phyloP scores from a whole-genome alignment of 2,797 vertebrate genomes.

The Salmo trutta region DNA sequence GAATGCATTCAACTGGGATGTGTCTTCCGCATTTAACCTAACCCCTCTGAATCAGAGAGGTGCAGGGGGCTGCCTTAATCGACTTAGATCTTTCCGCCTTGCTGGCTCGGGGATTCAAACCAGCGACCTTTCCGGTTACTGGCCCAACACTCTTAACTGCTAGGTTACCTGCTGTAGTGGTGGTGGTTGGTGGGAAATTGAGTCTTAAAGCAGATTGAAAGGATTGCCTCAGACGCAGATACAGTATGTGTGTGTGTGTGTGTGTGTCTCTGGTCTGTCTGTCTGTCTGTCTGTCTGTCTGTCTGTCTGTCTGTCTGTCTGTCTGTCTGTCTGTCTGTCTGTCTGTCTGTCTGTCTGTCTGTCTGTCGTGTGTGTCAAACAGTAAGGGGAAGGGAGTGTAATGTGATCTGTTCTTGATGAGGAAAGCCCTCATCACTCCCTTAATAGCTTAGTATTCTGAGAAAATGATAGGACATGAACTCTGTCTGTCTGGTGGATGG shows the following conservation, averaged over 20 bases:
- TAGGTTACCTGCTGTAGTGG: neutral
- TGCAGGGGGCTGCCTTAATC: too few species aligned
- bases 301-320: too few species aligned
- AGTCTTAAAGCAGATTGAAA: neutral
- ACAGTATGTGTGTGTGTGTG: neutral
- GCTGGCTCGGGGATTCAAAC: too few species aligned
- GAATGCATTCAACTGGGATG: too few species aligned
- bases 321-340: neutral
- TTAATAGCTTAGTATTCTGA: neutral
- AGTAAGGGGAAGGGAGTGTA: neutral
- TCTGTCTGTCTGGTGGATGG: neutral
- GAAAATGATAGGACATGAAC: neutral
- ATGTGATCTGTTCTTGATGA: neutral
- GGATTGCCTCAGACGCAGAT: too few species aligned
- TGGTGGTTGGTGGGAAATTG: neutral
- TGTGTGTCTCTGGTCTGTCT: too few species aligned
- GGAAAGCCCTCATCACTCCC: neutral
- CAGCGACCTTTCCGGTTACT: too few species aligned
- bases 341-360: neutral
- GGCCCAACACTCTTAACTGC: too few species aligned
- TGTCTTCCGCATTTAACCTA: too few species aligned
- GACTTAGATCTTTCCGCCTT: too few species aligned
- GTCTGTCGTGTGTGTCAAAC: neutral
- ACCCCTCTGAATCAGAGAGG: too few species aligned
- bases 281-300: too few species aligned